Conservation (phyloP, 1,140 invertebrate genomes). For the Drusus annulatus region DNA sequence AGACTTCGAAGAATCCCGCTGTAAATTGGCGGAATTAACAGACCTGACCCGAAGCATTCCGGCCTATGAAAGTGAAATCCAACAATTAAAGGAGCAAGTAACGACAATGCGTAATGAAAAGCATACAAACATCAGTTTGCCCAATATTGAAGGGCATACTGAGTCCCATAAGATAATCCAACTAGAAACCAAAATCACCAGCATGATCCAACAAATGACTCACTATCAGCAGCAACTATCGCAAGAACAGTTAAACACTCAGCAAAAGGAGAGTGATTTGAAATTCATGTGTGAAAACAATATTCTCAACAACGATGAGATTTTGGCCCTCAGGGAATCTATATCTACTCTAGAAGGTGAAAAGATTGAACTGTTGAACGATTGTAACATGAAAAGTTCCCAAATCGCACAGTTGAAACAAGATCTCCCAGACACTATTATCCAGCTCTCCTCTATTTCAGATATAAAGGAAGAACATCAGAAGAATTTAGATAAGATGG, state of each 20-base stretch:
- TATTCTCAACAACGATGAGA: neutral
- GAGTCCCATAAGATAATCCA: neutral
- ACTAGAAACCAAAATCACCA: neutral
- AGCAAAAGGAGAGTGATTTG: conserved; percentile 12
- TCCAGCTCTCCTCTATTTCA: conserved; percentile 14
- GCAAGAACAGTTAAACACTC: neutral
- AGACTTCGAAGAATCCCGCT: conserved; percentile 1
- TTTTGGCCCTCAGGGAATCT: conserved; percentile 1
- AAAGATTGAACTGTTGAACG: neutral
- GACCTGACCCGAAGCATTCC: neutral
- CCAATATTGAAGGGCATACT: neutral
- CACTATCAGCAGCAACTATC: conserved; percentile 8
- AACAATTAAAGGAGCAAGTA: neutral
- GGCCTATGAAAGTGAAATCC: neutral
- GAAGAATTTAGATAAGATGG: conserved; percentile 27
- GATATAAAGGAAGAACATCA: conserved; percentile 35
- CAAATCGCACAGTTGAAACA: conserved; percentile 8
- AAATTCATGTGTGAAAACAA: conserved; percentile 14
- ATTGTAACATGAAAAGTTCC: neutral
- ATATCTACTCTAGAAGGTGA: neutral
- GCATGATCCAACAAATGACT: neutral
- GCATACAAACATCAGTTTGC: neutral
- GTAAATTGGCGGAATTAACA: neutral
- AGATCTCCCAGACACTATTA: neutral
- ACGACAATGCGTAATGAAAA: neutral